A percentile compares a stretch with the other conserved stretches of the same genome.
phyloP scores from a whole-genome alignment of 2,888 invertebrate species.

The Hypselothyrea guttata region DNA sequence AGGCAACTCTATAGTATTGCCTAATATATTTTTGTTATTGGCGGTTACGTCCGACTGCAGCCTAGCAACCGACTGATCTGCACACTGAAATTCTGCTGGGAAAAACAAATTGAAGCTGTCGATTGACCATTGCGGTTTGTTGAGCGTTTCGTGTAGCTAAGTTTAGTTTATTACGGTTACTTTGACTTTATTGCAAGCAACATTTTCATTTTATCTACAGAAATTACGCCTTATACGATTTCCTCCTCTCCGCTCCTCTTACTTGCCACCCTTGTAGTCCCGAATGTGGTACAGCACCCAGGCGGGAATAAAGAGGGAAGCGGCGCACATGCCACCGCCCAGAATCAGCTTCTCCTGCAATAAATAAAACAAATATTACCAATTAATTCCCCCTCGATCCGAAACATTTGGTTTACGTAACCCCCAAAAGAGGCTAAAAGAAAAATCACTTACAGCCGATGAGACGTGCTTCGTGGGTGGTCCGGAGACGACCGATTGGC shows the following conservation, averaged over 20 bases:
- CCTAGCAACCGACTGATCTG: too few species aligned
- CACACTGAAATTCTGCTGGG: too few species aligned
- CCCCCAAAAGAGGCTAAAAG: slow-evolving; percentile 8
- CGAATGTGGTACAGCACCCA: slow-evolving; percentile 80
- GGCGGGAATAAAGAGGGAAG: slow-evolving; percentile 73
- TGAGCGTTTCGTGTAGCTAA: slow-evolving; percentile 27
- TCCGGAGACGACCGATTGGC: slow-evolving; percentile 79
- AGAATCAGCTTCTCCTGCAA: slow-evolving; percentile 79
- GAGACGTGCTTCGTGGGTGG: slow-evolving; percentile 80
- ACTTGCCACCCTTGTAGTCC: slow-evolving; percentile 78
- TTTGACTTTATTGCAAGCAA: slow-evolving; percentile 44
- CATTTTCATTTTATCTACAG: slow-evolving; percentile 29
- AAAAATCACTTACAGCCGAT: slow-evolving; percentile 75
- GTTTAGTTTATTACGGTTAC: slow-evolving; percentile 41
- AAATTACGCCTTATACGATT: slow-evolving; percentile 17
- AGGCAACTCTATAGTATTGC: too few species aligned
- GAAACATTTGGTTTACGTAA: slow-evolving; percentile 71
- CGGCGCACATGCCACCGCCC: slow-evolving; percentile 78
- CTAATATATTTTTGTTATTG: too few species aligned
- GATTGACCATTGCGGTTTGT: slow-evolving; percentile 1
- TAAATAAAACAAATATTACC: background rate
- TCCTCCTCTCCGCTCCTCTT: slow-evolving; percentile 32
- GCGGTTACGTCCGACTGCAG: too few species aligned
- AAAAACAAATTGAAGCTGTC: too few species aligned
- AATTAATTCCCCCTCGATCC: background rate